Evolutionary conservation across 2,888 invertebrate genomes (phyloP), one percentile per base, ranked within the genome.

Genomic region (Andrena fulva): DNA sequence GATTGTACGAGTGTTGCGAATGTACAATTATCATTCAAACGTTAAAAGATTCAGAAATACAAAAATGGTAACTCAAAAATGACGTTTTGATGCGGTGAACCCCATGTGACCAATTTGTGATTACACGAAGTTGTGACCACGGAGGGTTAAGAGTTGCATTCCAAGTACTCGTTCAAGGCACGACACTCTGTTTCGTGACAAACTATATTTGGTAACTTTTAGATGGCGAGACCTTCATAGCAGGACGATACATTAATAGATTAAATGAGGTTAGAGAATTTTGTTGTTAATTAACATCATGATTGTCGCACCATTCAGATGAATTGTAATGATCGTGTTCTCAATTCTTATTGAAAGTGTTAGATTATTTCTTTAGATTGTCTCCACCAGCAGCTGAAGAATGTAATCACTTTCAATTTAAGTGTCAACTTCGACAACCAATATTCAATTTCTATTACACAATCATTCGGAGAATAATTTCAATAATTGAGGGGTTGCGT

Each of bases 201-300:
- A 50, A 74, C 3, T 48, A 59, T 20, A 10, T 48, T 7, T 7
- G 10, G 10, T 12, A 50, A 56, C 6, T 20, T 12, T 52, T 10
- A 16, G 0, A 42, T 0, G 64, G n/a, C 5, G 33, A 52, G 2
- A 29, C n/a, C 6, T 64, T 27, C 24, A 12, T 52, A 54, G 20
- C 8, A 12, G 20, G 12, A 24, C 56, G 50, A 33, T 60, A 33
- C 31, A 68, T 69, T 29, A 42, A 69, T 52, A 29, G 42, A 54
- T 54, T 29, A 50, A 31, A 50, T 12, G 10, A 42, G 62, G 77
- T 74, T 78, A 74, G 52, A 67, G 5, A 52, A 16, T 66, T 59
- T 29, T n/a, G 35, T 42, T 76, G 69, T 79, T 79, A 76, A 76
- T 69, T 33, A 62, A 62, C 42, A 42, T 29, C 5, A 60, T 31